Evolutionary conservation across 2,888 invertebrate genomes (phyloP).

Genomic region (Platynereis dumerilii): DNA sequence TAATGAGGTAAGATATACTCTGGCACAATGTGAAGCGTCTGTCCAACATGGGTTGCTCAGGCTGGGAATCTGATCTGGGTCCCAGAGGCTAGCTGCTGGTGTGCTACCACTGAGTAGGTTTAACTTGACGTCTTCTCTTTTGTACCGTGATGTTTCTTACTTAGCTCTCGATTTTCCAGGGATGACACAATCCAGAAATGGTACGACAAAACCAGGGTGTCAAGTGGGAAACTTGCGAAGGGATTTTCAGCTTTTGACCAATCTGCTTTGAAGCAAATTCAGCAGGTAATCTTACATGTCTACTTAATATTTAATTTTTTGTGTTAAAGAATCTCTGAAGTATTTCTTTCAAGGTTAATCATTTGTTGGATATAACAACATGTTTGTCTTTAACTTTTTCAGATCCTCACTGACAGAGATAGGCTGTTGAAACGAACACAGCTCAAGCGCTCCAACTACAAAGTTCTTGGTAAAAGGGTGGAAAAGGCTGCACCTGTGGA

Average conservation of each 20-base stretch:
- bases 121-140: too few relatives aligned
- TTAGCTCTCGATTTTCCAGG: too few relatives aligned
- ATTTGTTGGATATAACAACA: background rate
- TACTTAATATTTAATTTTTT: background rate
- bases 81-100: too few relatives aligned
- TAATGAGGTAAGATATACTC: too few relatives aligned
- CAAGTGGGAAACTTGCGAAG: constrained; percentile 72
- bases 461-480: constrained; percentile 46
- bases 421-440: constrained; percentile 82
- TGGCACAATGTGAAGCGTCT: too few relatives aligned
- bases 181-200: constrained; percentile 88
- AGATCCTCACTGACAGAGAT: constrained; percentile 69
- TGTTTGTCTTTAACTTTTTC: background rate
- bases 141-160: too few relatives aligned
- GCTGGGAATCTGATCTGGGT: too few relatives aligned
- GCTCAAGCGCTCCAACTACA: constrained; percentile 76
- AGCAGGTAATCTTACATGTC: too few relatives aligned
- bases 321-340: background rate
- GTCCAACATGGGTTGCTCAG: too few relatives aligned
- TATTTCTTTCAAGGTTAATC: background rate
- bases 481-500: constrained; percentile 6
- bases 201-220: constrained; percentile 86
- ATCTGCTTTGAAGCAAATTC: constrained; percentile 77
- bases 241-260: constrained; percentile 70
- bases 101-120: too few relatives aligned